Evolutionary conservation across 2,888 invertebrate species (phyloP).

Genomic region (Calephelis perditalis): DNA sequence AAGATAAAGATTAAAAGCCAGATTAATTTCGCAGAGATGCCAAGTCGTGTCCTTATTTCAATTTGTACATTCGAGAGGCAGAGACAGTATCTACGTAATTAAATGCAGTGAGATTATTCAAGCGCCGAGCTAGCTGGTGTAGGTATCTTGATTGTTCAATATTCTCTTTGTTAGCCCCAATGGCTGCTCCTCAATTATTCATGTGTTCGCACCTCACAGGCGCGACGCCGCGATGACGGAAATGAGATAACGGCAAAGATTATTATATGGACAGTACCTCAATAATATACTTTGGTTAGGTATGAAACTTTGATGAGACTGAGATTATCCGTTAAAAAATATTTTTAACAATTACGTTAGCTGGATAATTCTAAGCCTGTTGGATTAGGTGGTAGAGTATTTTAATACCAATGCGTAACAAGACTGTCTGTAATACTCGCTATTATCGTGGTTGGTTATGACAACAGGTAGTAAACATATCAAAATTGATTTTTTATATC

Average conservation of each 20-base stretch:
- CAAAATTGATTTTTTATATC: too few relatives aligned
- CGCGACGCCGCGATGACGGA: slow-evolving; percentile 35
- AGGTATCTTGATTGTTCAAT: slow-evolving; percentile 18
- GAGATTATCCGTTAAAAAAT: too few relatives aligned
- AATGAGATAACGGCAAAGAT: slow-evolving; percentile 35
- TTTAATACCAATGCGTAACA: too few relatives aligned
- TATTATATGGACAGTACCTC: slow-evolving; percentile 14
- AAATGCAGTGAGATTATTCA: slow-evolving; percentile 12
- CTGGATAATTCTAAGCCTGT: too few relatives aligned
- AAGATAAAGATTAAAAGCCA: not conserved
- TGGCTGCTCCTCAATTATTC: slow-evolving; percentile 43
- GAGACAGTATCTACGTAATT: slow-evolving; percentile 7
- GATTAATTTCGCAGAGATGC: slow-evolving; percentile 8
- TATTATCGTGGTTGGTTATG: too few relatives aligned
- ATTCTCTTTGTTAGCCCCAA: slow-evolving; percentile 19
- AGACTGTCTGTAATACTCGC: too few relatives aligned
- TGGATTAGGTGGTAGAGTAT: too few relatives aligned
- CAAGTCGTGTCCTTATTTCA: slow-evolving; percentile 9
- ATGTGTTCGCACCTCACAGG: slow-evolving; percentile 43
- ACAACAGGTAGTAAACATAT: too few relatives aligned
- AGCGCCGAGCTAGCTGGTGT: slow-evolving; percentile 5
- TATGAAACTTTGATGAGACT: too few relatives aligned
- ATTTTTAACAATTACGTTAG: too few relatives aligned
- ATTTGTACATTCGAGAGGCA: slow-evolving; percentile 7
- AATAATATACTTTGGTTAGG: too few relatives aligned